Conservation (phyloP, 2,113 vertebrate genomes). For the Stegastes partitus region DNA sequence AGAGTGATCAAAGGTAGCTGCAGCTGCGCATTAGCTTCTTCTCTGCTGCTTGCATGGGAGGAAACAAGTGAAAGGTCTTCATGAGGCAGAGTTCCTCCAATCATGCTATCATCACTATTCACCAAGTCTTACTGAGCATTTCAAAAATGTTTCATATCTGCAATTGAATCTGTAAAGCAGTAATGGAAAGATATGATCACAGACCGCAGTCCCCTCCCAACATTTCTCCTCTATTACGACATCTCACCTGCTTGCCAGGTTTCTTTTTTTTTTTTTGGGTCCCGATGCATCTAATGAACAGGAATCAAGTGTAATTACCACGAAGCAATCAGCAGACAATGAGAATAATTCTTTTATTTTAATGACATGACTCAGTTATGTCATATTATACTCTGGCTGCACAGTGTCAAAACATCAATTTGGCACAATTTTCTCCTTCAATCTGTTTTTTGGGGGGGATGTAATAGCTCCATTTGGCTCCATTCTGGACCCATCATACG, state of each 20-base stretch:
- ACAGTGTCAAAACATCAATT: conserved; percentile 52
- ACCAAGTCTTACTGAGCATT: neutral
- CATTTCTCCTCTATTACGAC: conserved; percentile 63
- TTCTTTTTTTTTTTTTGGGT: conserved; percentile 4
- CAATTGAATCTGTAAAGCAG: conserved; percentile 16
- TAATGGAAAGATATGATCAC: conserved; percentile 33
- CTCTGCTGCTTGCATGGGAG: neutral
- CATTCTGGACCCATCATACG: conserved; percentile 13
- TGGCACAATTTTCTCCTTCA: conserved; percentile 24
- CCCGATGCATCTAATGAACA: conserved; percentile 20
- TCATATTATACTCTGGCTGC: conserved; percentile 4
- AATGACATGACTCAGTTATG: conserved; percentile 15
- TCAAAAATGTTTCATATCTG: conserved; percentile 15
- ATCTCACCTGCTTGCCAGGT: conserved; percentile 47
- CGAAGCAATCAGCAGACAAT: conserved; percentile 47
- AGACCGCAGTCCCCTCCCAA: conserved; percentile 26
- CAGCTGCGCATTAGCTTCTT: neutral
- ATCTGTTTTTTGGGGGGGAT: neutral
- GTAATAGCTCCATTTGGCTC: conserved; percentile 28
- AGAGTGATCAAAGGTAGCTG: too few species aligned
- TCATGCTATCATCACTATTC: neutral
- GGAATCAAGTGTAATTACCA: conserved; percentile 53
- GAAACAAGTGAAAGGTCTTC: neutral
- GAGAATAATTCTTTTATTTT: conserved; percentile 3
- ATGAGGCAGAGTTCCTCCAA: neutral